Percentiles rank a stretch among this genome's conserved stretches.
Conservation (phyloP, 2,888 invertebrate species). For the Desoria tigrina region DNA sequence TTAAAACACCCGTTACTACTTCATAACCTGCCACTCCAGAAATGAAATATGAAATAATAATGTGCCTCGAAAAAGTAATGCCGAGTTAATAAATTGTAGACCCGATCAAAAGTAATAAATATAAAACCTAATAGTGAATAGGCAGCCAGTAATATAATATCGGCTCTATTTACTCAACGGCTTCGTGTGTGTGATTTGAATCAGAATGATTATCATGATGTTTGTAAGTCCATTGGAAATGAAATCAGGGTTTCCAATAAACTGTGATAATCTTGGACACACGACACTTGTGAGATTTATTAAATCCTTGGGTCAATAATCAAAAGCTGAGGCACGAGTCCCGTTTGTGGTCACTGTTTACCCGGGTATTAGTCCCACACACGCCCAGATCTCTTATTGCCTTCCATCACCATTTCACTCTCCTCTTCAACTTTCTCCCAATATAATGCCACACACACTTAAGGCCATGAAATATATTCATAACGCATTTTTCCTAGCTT, state of each 20-base stretch:
- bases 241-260: constrained; percentile 48
- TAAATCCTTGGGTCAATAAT: constrained; percentile 53
- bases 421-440: neutral
- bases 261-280: constrained; percentile 51
- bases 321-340: constrained; percentile 44
- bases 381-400: constrained; percentile 32
- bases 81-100: too few species aligned
- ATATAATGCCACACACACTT: too few species aligned
- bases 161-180: constrained; percentile 10
- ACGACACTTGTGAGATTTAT: constrained; percentile 54
- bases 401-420: neutral
- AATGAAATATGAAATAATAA: too few species aligned
- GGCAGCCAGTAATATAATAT: neutral
- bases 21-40: too few species aligned
- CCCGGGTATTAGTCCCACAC: constrained; percentile 40
- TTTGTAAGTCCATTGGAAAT: constrained; percentile 29
- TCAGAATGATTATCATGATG: constrained; percentile 22
- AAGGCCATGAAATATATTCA: neutral
- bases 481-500: neutral
- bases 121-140: too few species aligned
- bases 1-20: too few species aligned
- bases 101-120: too few species aligned
- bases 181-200: constrained; percentile 19
- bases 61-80: too few species aligned
- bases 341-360: constrained; percentile 39